Base-by-base conservation (phyloP, 2,888 invertebrate species). In the Pomacea canaliculata region DNA sequence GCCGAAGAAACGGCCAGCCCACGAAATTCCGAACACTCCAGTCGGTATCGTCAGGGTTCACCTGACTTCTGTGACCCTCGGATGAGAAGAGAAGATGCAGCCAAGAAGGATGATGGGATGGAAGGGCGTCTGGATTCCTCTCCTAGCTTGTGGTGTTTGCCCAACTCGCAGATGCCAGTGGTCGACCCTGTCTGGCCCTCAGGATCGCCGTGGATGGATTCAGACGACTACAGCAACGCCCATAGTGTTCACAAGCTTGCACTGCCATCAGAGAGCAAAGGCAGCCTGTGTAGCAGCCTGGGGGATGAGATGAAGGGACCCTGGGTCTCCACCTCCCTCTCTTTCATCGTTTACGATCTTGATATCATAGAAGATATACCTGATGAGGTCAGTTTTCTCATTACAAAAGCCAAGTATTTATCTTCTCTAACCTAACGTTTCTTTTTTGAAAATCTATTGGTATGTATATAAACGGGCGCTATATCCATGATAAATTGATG, bases 291-390 rank as follows among this genome's bases (percentile, higher is more conserved):
- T 60, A 74, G 74, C 74, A 74, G 69, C 56, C 69, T 74, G 27
- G 10, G 74, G n/a, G 74, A 74, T 27, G 74, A 74, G 62, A 59
- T 74, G 46, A 68, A 59, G 12, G 74, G 74, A 0, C 74, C 74
- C 51, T 74, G 74, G 74, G 74, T 74, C 27, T 74, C 74, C 69
- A 74, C 74, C 48, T 74, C 74, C 46, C 63, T 62, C 49, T 69
- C 74, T 60, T 74, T 74, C 37, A 60, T 74, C 48, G 74, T 74
- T 48, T 74, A 74, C 27, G 74, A 74, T 60, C 74, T 74, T 48
- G 74, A 74, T 23, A 67, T 74, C 62, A 74, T 74, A 18, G 69
- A 74, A n/a, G 74, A 74, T n/a, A 69, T 74, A 49, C 74, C 74
- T 10, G 37, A 74, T 7, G 74, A 74, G 74, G 74, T 69, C 8